A percentile compares a stretch with the other conserved stretches of the same genome.
These are phyloP conservation scores for Anolis sagrei DNA, from an alignment of 2,113 vertebrate genomes.

Conservation along the genomic window DNA sequence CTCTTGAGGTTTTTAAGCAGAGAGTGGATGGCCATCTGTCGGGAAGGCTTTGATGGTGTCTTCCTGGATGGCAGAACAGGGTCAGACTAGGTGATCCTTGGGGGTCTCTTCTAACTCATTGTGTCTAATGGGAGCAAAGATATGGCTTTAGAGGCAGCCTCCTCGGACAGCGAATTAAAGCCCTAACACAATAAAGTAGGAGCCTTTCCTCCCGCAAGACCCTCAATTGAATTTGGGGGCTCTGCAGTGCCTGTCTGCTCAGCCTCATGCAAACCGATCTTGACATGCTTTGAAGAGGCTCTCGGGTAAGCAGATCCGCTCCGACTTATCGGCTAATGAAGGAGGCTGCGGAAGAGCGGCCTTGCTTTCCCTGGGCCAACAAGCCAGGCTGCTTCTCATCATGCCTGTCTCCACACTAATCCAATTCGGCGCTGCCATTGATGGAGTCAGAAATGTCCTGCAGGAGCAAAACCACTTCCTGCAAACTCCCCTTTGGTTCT, in stretches of 20 bases:
- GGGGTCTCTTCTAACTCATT: no score
- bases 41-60: no score
- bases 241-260: not conserved
- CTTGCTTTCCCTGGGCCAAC: not conserved
- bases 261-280: constrained; percentile 5
- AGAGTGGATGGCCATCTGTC: no score
- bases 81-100: no score
- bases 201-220: not conserved
- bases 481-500: no score
- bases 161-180: not conserved
- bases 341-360: not conserved
- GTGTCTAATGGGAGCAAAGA: no score
- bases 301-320: not conserved
- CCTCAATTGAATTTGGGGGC: not conserved
- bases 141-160: not conserved
- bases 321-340: constrained; percentile 6
- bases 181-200: not conserved
- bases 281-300: not conserved
- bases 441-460: constrained; percentile 8
- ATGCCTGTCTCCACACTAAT: not conserved
- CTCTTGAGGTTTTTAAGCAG: no score
- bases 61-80: no score
- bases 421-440: not conserved
- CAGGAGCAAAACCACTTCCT: not conserved
- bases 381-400: not conserved